These are phyloP conservation scores for Procavia capensis DNA, from an alignment of 2,113 vertebrate genomes.

Conservation along the genomic window DNA sequence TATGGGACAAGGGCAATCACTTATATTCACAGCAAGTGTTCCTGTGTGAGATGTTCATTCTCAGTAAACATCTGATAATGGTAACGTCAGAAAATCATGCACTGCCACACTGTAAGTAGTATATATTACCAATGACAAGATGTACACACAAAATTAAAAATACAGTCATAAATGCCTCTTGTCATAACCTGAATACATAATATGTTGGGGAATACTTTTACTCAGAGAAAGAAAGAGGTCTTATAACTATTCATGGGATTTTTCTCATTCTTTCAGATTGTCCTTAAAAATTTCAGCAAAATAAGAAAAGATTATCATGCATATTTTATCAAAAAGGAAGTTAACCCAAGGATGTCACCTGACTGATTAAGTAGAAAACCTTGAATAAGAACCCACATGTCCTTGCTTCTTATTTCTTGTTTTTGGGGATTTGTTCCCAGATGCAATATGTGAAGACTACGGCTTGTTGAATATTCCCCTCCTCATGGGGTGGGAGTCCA, in stretches of 20 bases:
- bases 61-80: neutral
- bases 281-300: conserved; percentile 7
- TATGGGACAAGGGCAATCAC: too few species aligned
- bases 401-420: neutral
- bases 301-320: neutral
- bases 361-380: too few species aligned
- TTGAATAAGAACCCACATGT: neutral
- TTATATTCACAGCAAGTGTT: too few species aligned
- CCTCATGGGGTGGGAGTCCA: neutral
- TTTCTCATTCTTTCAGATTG: neutral
- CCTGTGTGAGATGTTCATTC: too few species aligned
- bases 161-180: too few species aligned
- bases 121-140: neutral
- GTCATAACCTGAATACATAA: too few species aligned
- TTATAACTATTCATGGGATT: neutral
- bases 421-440: neutral
- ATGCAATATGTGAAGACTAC: neutral
- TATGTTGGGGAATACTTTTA: too few species aligned
- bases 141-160: neutral
- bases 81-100: neutral
- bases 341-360: neutral
- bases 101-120: neutral
- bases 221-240: too few species aligned
- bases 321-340: neutral
- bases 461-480: neutral